Evolutionary conservation across 1,140 invertebrate genomes (phyloP), one percentile per base, ranked within the genome.

Genomic region (Octopus bimaculoides): DNA sequence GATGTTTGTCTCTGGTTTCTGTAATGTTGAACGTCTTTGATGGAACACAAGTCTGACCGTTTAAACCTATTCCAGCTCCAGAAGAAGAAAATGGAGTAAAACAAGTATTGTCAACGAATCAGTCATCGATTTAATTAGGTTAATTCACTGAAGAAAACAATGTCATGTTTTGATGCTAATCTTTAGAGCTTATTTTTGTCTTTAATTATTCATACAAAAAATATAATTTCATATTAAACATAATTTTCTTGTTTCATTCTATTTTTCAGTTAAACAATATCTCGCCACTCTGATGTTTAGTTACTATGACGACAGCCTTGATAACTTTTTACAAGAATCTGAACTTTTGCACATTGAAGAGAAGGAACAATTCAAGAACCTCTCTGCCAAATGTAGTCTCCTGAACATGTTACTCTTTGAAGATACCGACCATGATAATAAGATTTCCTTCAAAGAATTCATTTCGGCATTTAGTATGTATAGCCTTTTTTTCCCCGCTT

Each of bases 201-300:
- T 61, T 61, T 61, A 61, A 61, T 61, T 61, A 61, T 61, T 61
- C 9, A 12, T 61, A 61, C 17, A 2, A 12, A 12, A 17, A 61
- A 12, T 12, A 61, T 61, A 17, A 12, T 61, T 61, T 61, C 56
- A 61, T 17, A 17, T 61, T 61, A 61, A 12, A 12, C 17, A 61
- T 61, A 12, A 12, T 61, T 61, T 61, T 71, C 26, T 71, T 9
- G 8, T 71, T 71, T 17, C 14, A n/a, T 71, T 71, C 26, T 71
- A 0, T 71, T 20, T 71, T 71, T 6, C 14, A 75, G 74, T 75
- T 41, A 94, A 94, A 81, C 93, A 94, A 81, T 94, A 93, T 84
- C 88, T 95, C 26, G 93, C 94, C 69, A 93, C 93, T 81, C 92
- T 94, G 85, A 94, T 95, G 93, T 95, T 95, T 86, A 94, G 93